Conservation (phyloP, 1,140 invertebrate species). For the Portunus trituberculatus region DNA sequence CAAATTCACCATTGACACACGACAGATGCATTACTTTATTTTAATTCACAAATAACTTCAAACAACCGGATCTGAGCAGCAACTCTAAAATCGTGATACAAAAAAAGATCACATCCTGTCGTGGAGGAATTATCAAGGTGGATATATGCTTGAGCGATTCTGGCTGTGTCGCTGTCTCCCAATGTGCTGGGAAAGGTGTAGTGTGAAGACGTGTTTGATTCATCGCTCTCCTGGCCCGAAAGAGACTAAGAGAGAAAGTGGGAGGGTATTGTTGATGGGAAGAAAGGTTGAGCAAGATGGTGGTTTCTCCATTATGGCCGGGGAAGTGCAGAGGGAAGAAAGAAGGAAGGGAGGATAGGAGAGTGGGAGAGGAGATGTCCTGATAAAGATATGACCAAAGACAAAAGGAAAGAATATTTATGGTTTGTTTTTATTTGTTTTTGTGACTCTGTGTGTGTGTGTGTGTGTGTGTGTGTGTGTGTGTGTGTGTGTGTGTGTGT, state of each 20-base stretch:
- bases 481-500: background rate
- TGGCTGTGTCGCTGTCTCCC: slow-evolving; percentile 28
- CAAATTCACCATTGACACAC: background rate
- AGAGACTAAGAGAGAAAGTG: slow-evolving; percentile 25
- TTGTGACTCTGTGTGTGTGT: background rate
- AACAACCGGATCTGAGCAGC: slow-evolving; percentile 18
- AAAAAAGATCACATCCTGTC: background rate
- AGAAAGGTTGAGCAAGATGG: slow-evolving; percentile 13
- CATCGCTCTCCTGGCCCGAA: background rate
- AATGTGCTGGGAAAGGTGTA: background rate
- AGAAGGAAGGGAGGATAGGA: background rate
- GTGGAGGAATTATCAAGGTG: background rate
- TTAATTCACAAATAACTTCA: background rate
- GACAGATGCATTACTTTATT: background rate
- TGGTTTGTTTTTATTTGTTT: slow-evolving; percentile 13
- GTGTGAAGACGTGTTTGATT: slow-evolving; percentile 15
- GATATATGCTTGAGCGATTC: background rate
- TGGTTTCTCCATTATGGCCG: background rate
- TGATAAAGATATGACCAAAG: background rate
- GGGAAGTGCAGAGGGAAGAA: background rate
- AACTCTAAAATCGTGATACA: background rate
- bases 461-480: slow-evolving; percentile 10
- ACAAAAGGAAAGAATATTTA: slow-evolving; percentile 25
- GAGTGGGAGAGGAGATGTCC: background rate
- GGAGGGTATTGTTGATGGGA: slow-evolving; percentile 21